These are phyloP conservation scores for Lasioglossum morio DNA, from an alignment of 2,888 invertebrate species.

Conservation along the genomic window DNA sequence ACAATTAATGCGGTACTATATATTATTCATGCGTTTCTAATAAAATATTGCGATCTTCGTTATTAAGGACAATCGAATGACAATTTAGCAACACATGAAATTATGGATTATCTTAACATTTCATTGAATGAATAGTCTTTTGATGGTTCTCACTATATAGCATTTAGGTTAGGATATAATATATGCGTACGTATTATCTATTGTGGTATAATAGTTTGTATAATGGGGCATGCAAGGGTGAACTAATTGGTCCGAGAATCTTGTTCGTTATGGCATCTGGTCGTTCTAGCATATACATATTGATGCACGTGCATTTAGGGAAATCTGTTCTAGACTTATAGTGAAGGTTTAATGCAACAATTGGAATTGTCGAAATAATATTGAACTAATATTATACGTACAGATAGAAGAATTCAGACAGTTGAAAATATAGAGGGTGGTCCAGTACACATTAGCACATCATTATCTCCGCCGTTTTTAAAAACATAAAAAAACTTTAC, in stretches of 20 bases:
- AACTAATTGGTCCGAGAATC: slow-evolving; percentile 32
- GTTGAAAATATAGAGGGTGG: too few species aligned
- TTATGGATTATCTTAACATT: background rate
- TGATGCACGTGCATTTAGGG: background rate
- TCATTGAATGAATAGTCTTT: background rate
- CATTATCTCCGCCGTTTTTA: too few species aligned
- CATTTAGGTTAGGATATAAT: background rate
- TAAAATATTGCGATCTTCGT: background rate
- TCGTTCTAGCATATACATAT: background rate
- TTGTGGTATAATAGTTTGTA: slow-evolving; percentile 3
- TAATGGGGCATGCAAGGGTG: slow-evolving; percentile 9
- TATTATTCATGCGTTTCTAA: background rate
- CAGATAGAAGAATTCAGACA: too few species aligned
- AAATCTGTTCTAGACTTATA: background rate
- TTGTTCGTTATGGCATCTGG: background rate
- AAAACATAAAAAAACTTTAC: too few species aligned
- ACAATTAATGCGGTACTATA: too few species aligned
- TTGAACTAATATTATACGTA: background rate
- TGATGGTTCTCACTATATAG: background rate
- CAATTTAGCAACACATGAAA: background rate
- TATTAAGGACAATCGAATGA: background rate
- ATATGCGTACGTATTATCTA: slow-evolving; percentile 22
- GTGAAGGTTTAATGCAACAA: background rate
- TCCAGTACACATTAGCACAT: too few species aligned
- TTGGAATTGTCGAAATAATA: background rate